phyloP scores from a whole-genome alignment of 64 coral and sea anemone species.

The Actinia tenebrosa region DNA sequence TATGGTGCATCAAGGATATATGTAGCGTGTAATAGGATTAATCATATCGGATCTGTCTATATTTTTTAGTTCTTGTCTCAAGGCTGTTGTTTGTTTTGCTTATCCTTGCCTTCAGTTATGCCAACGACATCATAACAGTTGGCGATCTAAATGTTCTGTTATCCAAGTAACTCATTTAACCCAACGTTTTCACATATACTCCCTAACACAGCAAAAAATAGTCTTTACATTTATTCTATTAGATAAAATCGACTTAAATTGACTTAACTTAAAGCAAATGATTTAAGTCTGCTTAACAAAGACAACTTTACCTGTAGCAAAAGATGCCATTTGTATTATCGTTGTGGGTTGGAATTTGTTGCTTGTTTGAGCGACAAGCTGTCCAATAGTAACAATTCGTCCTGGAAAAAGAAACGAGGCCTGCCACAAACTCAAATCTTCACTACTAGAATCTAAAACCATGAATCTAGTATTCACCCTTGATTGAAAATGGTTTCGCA shows the following conservation, averaged over 20 bases:
- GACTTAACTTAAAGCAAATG: background rate
- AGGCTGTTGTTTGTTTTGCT: no score
- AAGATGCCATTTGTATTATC: background rate
- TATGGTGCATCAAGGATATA: no score
- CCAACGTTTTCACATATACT: background rate
- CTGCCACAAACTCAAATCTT: background rate
- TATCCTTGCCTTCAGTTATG: no score
- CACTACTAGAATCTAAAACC: background rate
- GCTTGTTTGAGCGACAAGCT: background rate
- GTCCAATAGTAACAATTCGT: background rate
- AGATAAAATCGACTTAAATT: background rate
- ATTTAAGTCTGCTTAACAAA: background rate
- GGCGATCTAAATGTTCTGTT: no score
- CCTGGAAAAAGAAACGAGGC: background rate
- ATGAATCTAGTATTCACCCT: background rate
- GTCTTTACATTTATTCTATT: background rate
- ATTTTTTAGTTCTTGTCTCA: no score
- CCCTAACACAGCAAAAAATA: background rate
- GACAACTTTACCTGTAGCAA: background rate
- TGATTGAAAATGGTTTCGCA: background rate
- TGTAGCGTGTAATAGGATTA: no score
- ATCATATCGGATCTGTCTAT: no score
- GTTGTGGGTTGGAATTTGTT: background rate
- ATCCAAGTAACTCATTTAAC: no score
- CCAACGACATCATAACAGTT: no score